Evolutionary conservation across 2,888 invertebrate genomes (phyloP).

Genomic region (Cantharis nigra): DNA sequence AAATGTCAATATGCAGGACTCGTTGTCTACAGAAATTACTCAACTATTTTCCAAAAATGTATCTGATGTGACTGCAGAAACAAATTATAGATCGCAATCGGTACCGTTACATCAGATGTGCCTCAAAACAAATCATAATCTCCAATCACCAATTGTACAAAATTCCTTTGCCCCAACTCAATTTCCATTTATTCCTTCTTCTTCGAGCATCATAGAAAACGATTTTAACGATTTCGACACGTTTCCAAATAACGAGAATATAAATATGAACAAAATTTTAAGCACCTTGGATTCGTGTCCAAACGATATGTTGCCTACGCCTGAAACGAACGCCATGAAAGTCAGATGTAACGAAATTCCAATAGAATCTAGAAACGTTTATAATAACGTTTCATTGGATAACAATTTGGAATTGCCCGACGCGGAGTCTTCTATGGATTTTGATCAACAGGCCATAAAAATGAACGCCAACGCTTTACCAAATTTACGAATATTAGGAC

Average conservation of each 20-base stretch:
- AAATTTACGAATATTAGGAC: slow-evolving; percentile 15
- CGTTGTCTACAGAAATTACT: slow-evolving; percentile 64
- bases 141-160: slow-evolving; percentile 46
- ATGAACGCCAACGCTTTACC: slow-evolving; percentile 6
- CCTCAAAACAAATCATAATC: slow-evolving; percentile 37
- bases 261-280: slow-evolving; percentile 69
- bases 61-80: slow-evolving; percentile 44
- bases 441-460: slow-evolving; percentile 8
- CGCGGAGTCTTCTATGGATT: slow-evolving; percentile 1
- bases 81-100: slow-evolving; percentile 70
- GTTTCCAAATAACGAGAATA: slow-evolving; percentile 64
- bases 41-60: slow-evolving; percentile 65
- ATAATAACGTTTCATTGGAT: slow-evolving; percentile 5
- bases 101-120: slow-evolving; percentile 72
- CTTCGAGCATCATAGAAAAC: slow-evolving; percentile 62
- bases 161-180: slow-evolving; percentile 26
- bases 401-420: slow-evolving; percentile 28
- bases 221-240: slow-evolving; percentile 75
- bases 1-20: slow-evolving; percentile 47
- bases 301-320: slow-evolving; percentile 23
- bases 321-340: slow-evolving; percentile 26
- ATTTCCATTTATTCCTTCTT: slow-evolving; percentile 43
- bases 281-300: slow-evolving; percentile 61
- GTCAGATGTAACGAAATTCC: not conserved
- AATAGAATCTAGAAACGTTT: slow-evolving; percentile 3